Base-by-base conservation (phyloP, 2,113 vertebrate genomes). In the Galemys pyrenaicus region DNA sequence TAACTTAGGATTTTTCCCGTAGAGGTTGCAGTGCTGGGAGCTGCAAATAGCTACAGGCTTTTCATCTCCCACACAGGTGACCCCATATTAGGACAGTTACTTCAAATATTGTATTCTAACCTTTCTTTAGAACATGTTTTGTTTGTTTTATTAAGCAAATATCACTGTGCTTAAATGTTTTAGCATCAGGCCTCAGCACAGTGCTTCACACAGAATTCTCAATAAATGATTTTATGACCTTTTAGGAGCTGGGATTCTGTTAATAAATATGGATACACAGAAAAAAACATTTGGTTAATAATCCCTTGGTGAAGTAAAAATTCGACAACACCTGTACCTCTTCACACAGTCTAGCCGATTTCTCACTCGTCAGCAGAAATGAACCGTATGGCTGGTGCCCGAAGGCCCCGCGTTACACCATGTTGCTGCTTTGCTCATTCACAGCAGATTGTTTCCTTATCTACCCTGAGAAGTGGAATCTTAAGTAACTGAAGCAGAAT, bases 401-500 rank as follows among this genome's bases (percentile, higher is more conserved):
- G 2, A 11, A 87, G 92, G 89, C 22, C 39, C 65, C 30, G 11
- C 9, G 20, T 82, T 32, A 49, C 2, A 1, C 80, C 68, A 46
- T 85, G n/a, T 20, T 75, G 17, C 32, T 28, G 35, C 60, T 86
- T 44, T 41, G 12, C 91, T 32, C 32, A 11, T 22, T 46, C 65
- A 46, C 49, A 89, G 65, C 65, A 75, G 64, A 32, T 8, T 35
- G 19, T 64, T 86, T 87, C 90, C 62, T 71, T 89, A 64, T 64
- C 67, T 74, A 32, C 60, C 1, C 0, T 15, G 41, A 71, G 77
- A n/a, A 60, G 70, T 71, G 24, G 12, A 35, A 67, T 81, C 41
- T 90, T 90, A 70, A 93, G 41, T 74, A 94, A 77, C 75, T 37
- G 30, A 67, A 70, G 73, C 30, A 93, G 93, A 77, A 41, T 24